phyloP scores from a whole-genome alignment of 2,888 invertebrate species.

The Orchestes rusci region DNA sequence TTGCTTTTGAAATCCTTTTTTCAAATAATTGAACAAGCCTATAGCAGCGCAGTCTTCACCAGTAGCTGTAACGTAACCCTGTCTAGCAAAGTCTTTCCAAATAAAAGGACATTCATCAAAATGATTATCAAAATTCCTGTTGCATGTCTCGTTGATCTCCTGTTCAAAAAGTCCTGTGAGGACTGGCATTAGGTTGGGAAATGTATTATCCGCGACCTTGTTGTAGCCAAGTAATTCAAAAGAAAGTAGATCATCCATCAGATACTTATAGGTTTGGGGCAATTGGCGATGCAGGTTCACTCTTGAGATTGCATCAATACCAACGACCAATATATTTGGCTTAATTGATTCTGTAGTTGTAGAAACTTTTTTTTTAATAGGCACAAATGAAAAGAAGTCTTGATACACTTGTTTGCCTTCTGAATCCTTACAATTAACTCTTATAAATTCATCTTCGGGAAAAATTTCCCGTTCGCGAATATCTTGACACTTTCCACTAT shows the following conservation, averaged over 20 bases:
- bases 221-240: conserved; percentile 83
- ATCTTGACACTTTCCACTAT: conserved; percentile 45
- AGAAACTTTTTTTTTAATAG: conserved; percentile 39
- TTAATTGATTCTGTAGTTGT: conserved; percentile 14
- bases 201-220: conserved; percentile 92
- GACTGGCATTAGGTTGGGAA: conserved; percentile 79
- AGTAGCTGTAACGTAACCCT: conserved; percentile 57
- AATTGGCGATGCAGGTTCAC: conserved; percentile 79
- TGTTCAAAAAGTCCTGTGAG: conserved; percentile 62
- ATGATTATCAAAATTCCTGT: conserved; percentile 45
- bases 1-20: conserved; percentile 65
- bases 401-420: conserved; percentile 49
- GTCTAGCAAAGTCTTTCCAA: conserved; percentile 70
- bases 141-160: conserved; percentile 59
- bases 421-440: conserved; percentile 53
- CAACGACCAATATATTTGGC: conserved; percentile 72
- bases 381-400: conserved; percentile 63
- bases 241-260: conserved; percentile 52
- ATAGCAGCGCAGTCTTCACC: conserved; percentile 77
- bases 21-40: conserved; percentile 74
- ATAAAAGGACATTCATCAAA: conserved; percentile 78
- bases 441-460: conserved; percentile 58
- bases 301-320: conserved; percentile 80
- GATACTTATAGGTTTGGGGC: conserved; percentile 59
- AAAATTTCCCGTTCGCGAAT: conserved; percentile 46